phyloP scores from a whole-genome alignment of 2,888 invertebrate species.

The Parnassius smintheus region DNA sequence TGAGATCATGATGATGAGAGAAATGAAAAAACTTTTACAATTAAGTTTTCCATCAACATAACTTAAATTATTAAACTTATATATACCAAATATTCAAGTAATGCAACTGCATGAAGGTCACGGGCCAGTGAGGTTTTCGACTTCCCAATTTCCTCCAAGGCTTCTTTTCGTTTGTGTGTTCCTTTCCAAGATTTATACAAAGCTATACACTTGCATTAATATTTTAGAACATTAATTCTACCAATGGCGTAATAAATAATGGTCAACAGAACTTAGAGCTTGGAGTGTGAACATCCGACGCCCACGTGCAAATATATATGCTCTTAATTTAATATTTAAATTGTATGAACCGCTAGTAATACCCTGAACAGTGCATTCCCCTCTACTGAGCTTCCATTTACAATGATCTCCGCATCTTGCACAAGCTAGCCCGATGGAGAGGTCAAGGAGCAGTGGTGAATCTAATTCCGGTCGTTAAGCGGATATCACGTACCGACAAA shows the following conservation, averaged over 20 bases:
- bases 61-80: too few species aligned
- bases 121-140: too few species aligned
- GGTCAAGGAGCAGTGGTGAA: conserved; percentile 35
- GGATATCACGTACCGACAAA: conserved; percentile 48
- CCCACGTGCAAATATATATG: conserved; percentile 32
- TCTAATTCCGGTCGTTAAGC: conserved; percentile 43
- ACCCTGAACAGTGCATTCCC: conserved; percentile 40
- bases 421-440: conserved; percentile 4
- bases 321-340: conserved; percentile 54
- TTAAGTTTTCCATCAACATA: too few species aligned
- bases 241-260: conserved; percentile 1
- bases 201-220: too few species aligned
- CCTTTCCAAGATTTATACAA: too few species aligned
- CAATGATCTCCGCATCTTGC: conserved; percentile 29
- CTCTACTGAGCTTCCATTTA: conserved; percentile 37
- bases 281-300: conserved; percentile 16
- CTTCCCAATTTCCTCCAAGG: too few species aligned
- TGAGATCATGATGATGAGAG: too few species aligned
- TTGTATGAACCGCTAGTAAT: conserved; percentile 45
- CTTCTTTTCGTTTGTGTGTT: too few species aligned
- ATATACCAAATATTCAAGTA: too few species aligned
- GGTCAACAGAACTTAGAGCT: conserved; percentile 11
- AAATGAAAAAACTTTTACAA: too few species aligned
- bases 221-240: too few species aligned
- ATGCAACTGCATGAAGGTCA: too few species aligned